Percentiles rank a stretch among this genome's conserved stretches.
Evolutionary conservation across 2,113 vertebrate species (phyloP).

Genomic region (Ictalurus punctatus): DNA sequence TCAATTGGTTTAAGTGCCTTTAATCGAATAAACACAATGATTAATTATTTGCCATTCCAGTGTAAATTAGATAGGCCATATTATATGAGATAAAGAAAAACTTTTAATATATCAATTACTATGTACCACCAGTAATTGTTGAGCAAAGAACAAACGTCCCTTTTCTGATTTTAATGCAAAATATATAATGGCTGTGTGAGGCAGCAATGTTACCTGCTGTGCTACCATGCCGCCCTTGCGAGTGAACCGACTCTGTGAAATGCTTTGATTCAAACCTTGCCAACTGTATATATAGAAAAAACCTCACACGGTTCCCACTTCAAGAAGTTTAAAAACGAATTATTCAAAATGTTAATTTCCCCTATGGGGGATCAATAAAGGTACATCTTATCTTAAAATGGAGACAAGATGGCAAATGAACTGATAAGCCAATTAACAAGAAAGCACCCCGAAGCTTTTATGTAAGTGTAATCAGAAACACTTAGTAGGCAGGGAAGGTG

Average conservation of each 20-base stretch:
- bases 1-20: not conserved
- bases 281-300: not conserved
- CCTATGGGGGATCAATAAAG: no score
- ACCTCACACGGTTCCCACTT: conserved; percentile 44
- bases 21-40: not conserved
- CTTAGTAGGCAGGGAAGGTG: conserved; percentile 25
- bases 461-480: conserved; percentile 50
- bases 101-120: not conserved
- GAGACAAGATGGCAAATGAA: conserved; percentile 67
- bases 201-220: no score
- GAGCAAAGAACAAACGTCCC: not conserved
- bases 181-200: not conserved
- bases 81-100: not conserved
- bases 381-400: conserved; percentile 37
- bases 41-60: not conserved
- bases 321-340: conserved; percentile 40
- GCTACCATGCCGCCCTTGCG: no score
- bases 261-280: no score
- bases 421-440: conserved; percentile 70
- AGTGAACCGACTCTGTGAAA: no score
- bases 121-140: not conserved
- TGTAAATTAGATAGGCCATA: not conserved
- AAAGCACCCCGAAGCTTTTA: conserved; percentile 63
- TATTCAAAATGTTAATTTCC: no score
- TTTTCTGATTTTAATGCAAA: not conserved